Conservation (phyloP, 2,888 invertebrate genomes). For the Digitonthophagus gazella region DNA sequence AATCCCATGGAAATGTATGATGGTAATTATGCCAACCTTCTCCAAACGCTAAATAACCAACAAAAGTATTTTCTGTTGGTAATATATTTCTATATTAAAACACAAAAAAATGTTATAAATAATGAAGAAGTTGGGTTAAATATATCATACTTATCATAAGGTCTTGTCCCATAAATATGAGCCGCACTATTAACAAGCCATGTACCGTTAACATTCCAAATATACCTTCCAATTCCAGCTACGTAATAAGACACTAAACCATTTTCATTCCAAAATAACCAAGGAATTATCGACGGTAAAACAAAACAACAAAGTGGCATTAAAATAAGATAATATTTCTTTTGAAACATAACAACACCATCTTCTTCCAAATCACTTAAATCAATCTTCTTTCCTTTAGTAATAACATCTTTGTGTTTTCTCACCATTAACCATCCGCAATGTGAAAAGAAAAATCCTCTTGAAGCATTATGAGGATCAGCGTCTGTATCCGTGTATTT, state of each 20-base stretch:
- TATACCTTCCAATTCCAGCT: constrained; percentile 74
- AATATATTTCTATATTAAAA: constrained; percentile 64
- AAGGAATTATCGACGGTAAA: constrained; percentile 75
- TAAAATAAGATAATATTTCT: constrained; percentile 54
- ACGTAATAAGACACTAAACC: constrained; percentile 75
- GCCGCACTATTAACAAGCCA: constrained; percentile 93
- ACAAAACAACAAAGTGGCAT: constrained; percentile 62
- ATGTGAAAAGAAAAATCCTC: constrained; percentile 92
- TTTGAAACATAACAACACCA: constrained; percentile 82
- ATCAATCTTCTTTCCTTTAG: constrained; percentile 79
- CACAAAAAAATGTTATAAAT: not conserved
- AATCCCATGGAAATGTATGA: constrained; percentile 67
- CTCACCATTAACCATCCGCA: constrained; percentile 89
- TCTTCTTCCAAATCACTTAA: constrained; percentile 83
- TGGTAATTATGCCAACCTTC: constrained; percentile 87
- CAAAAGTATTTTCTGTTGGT: constrained; percentile 68
- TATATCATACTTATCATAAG: constrained; percentile 76
- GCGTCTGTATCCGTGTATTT: constrained; percentile 88
- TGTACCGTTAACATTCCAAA: constrained; percentile 82
- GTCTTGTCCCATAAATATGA: constrained; percentile 87
- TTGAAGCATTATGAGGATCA: constrained; percentile 82
- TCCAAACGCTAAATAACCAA: constrained; percentile 73
- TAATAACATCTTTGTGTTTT: constrained; percentile 85
- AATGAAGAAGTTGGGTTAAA: not conserved
- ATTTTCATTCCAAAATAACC: constrained; percentile 80